phyloP scores from a whole-genome alignment of 2,888 invertebrate genomes.

The Aphidoletes aphidimyza region DNA sequence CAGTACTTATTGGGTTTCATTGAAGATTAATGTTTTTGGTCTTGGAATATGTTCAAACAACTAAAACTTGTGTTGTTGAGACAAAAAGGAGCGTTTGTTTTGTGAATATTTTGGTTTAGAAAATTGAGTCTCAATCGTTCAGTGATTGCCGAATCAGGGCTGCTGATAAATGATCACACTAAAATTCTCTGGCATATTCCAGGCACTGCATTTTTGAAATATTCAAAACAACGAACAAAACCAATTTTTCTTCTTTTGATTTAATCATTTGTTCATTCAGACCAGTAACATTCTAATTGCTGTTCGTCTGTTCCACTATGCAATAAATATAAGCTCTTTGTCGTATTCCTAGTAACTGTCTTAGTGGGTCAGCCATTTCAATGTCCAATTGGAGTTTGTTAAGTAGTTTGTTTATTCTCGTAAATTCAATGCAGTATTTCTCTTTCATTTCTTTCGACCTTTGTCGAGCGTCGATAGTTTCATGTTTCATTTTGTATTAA shows the following conservation, averaged over 20 bases:
- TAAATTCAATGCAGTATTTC: too few species aligned
- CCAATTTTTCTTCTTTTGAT: too few species aligned
- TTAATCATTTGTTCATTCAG: too few species aligned
- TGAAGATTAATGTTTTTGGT: constrained; percentile 17
- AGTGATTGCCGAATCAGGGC: too few species aligned
- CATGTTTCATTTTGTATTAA: neutral
- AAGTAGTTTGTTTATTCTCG: neutral
- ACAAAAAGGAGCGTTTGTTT: neutral
- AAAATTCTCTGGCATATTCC: too few species aligned
- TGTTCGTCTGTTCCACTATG: neutral
- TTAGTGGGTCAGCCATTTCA: neutral
- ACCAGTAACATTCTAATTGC: too few species aligned
- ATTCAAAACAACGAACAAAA: too few species aligned
- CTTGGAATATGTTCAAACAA: neutral
- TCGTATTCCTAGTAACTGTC: too few species aligned
- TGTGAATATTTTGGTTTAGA: neutral
- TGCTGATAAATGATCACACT: too few species aligned
- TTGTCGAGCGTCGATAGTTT: neutral
- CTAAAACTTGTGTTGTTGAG: neutral
- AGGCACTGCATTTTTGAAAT: too few species aligned
- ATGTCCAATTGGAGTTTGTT: neutral
- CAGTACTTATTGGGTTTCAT: neutral
- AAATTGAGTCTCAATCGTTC: too few species aligned
- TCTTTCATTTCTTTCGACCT: too few species aligned
- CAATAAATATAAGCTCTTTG: neutral